These are phyloP conservation scores for Erebia ligea DNA, from an alignment of 2,888 invertebrate genomes.

Conservation along the genomic window DNA sequence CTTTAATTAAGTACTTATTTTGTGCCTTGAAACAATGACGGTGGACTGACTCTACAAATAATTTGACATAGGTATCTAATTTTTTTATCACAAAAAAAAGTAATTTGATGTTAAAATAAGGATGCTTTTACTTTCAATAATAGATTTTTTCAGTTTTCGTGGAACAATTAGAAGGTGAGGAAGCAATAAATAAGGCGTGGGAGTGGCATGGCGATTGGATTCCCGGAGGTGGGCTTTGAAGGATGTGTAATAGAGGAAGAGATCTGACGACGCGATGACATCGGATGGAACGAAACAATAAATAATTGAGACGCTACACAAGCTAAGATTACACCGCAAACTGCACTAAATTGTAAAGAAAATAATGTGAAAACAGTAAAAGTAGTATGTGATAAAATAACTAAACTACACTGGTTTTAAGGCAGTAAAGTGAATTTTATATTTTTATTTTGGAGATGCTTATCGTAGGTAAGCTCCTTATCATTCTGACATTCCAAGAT, in stretches of 20 bases:
- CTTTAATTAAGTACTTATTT: too few species aligned
- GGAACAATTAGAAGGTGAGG: slow-evolving; percentile 68
- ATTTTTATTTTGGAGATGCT: too few species aligned
- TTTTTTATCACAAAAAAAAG: not conserved
- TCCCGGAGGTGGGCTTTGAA: slow-evolving; percentile 72
- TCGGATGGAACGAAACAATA: slow-evolving; percentile 42
- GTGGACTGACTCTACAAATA: too few species aligned
- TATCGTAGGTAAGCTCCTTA: too few species aligned
- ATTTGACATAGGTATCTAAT: too few species aligned
- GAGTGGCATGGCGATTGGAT: slow-evolving; percentile 62
- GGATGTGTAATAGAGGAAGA: slow-evolving; percentile 51
- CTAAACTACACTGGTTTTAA: too few species aligned
- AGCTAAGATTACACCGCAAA: not conserved
- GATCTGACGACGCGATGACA: slow-evolving; percentile 63
- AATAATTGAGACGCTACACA: slow-evolving; percentile 36
- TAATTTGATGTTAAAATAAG: not conserved
- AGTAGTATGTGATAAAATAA: too few species aligned
- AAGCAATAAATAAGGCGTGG: slow-evolving; percentile 74
- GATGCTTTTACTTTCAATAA: not conserved
- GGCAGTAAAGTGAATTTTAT: too few species aligned
- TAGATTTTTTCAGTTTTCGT: slow-evolving; percentile 9
- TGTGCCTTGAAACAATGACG: too few species aligned
- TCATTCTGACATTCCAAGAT: too few species aligned
- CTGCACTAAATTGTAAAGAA: not conserved
- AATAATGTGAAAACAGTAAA: too few species aligned